A percentile compares a stretch with the other conserved stretches of the same genome.
These are phyloP conservation scores for Ceratitis capitata DNA, from an alignment of 1,140 invertebrate genomes.

Conservation along the genomic window DNA sequence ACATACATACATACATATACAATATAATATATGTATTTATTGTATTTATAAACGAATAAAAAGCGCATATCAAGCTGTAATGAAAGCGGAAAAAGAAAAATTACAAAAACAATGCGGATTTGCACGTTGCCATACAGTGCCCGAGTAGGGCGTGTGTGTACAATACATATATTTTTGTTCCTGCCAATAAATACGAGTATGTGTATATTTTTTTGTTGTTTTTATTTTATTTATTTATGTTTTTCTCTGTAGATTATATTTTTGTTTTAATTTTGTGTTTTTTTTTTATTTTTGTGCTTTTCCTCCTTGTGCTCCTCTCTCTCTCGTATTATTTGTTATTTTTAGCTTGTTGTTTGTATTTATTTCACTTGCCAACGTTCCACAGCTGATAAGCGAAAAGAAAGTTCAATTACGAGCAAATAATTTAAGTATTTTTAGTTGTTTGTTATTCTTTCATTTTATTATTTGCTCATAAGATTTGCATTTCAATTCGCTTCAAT, in stretches of 20 bases:
- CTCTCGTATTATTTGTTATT: neutral
- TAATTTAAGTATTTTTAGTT: slow-evolving; percentile 18
- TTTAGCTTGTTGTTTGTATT: slow-evolving; percentile 1
- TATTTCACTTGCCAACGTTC: neutral
- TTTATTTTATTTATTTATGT: neutral
- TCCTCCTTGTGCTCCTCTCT: too few relatives aligned
- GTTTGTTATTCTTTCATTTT: neutral
- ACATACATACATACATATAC: neutral
- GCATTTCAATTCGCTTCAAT: neutral
- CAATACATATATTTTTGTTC: neutral
- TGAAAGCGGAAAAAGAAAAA: neutral
- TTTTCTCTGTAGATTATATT: neutral
- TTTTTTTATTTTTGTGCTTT: neutral
- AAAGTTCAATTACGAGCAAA: slow-evolving; percentile 26
- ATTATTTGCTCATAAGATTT: neutral
- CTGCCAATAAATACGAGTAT: neutral
- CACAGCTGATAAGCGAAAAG: slow-evolving; percentile 8
- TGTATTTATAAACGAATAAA: neutral
- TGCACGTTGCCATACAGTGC: neutral
- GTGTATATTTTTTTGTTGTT: neutral
- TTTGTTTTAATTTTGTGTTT: neutral
- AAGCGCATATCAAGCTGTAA: neutral
- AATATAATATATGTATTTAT: neutral
- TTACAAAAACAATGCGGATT: neutral
- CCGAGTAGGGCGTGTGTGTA: neutral